Base-by-base conservation (phyloP, 2,113 vertebrate genomes). In the Ptilorrhoa leucosticta region DNA sequence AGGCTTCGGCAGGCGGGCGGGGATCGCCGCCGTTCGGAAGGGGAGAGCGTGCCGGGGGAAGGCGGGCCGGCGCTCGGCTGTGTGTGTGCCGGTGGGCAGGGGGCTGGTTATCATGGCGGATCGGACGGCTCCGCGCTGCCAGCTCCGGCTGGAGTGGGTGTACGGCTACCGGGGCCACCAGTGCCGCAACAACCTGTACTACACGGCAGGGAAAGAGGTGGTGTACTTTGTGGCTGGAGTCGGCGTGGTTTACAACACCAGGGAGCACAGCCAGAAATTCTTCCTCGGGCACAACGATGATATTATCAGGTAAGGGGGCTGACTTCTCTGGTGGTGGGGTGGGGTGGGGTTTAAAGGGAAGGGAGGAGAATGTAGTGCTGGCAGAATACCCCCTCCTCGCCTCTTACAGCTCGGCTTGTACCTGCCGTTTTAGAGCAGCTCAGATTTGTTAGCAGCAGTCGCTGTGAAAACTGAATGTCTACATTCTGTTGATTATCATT, bases 161-260 rank as follows among this genome's bases (percentile, higher is more conserved):
- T 99, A 99, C 90, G 99, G 99, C 4, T 99, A 99, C 98, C 92
- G 99, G 81, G 99, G 99, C 16, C 99, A 99, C 96, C 99, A 99
- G 98, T 99, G 99, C 97, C 98, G 99, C 57, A 99, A 99, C 98
- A 99, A 99, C 98, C 99, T 99, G 93, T 99, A 98, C 98, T 99
- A 99, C 98, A 99, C 99, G 2, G 99, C 98, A 0, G 99, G 99
- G 40, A 99, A 99, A 77, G 99, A 99, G 97, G 97, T 99, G 91
- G 99, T 99, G 57, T 99, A 99, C 98, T 99, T 99, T 33, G 99
- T 99, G 97, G 99, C 99, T 3, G 99, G 99, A 37, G 99, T 99
- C 92, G 99, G 99, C 51, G 99, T 99, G 97, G 99, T 99, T 60
- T 99, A 99, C 96, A 99, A 99, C 98, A 99, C 99, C 96, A 97